phyloP scores from a whole-genome alignment of 2,113 vertebrate genomes.

The Progne subis region DNA sequence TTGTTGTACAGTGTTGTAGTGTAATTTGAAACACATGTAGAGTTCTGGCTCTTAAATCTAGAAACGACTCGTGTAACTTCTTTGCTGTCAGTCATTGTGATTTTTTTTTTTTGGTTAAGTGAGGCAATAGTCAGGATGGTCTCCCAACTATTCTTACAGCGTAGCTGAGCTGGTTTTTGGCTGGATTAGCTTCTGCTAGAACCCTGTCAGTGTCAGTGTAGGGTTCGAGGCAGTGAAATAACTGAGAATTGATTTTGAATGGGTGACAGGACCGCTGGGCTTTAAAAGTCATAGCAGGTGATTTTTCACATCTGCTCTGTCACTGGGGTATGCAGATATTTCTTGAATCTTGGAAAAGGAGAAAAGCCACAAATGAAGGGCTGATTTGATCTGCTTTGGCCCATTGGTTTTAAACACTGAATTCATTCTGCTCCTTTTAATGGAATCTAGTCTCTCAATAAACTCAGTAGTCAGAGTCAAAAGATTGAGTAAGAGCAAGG shows the following conservation, averaged over 20 bases:
- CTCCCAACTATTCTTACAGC: not conserved
- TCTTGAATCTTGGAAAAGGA: not conserved
- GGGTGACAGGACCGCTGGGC: not conserved
- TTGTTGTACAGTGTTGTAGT: conserved; percentile 42
- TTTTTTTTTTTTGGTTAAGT: not conserved
- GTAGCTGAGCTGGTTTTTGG: not conserved
- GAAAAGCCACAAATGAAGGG: conserved; percentile 14
- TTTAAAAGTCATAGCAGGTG: conserved; percentile 38
- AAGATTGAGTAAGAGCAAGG: conserved; percentile 41
- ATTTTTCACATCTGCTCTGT: conserved; percentile 52
- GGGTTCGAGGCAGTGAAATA: not conserved
- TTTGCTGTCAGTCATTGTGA: conserved; percentile 11
- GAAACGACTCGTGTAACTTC: conserved; percentile 31
- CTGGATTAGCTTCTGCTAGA: conserved; percentile 8
- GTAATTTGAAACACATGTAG: conserved; percentile 54
- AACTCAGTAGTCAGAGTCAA: conserved; percentile 2
- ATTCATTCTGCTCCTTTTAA: conserved; percentile 28
- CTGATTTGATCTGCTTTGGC: conserved; percentile 43
- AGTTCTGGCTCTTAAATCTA: conserved; percentile 31
- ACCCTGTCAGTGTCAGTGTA: not conserved
- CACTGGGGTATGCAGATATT: not conserved
- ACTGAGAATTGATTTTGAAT: conserved; percentile 29
- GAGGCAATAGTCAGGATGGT: conserved; percentile 7
- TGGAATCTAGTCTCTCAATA: not conserved
- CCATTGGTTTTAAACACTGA: conserved; percentile 33